Base-by-base conservation (phyloP, 2,888 invertebrate species). In the Anthophora plumipes region DNA sequence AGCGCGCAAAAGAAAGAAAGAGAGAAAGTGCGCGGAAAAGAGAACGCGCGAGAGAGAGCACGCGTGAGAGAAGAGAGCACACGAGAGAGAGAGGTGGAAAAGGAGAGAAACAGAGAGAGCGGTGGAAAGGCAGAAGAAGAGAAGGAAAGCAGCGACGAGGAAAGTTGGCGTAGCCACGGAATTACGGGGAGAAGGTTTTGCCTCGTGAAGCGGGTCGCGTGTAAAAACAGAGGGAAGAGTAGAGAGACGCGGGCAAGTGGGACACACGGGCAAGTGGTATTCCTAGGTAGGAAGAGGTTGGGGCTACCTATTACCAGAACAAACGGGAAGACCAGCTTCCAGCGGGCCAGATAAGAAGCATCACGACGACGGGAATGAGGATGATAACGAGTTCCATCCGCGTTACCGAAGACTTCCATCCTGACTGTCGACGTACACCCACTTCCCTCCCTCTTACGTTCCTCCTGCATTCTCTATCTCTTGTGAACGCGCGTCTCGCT, bases 261-360 rank as follows among this genome's bases (percentile, higher is more conserved):
- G 77, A 67, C 82, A 67, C 82, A 73, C 68, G 46, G 54, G 80
- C 78, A 73, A 88, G 84, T 85, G 84, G 89, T 80, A 83, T 81
- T 80, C 85, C 73, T 71, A 80, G 77, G 61, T 70, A 82, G 72
- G 80, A 82, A 71, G 80, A 84, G 87, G 87, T 89, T 88, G 73
- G 83, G n/a, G 77, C 88, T 74, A 69, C 67, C 86, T 85, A 89
- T 90, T 90, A 89, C 87, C 82, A 79, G 87, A 87, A 85, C 87
- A 88, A 89, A 89, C 87, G 88, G 85, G 83, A 55, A 78, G 82
- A 80, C 80, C 83, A 84, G 80, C 76, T 77, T 75, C 72, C 68
- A 60, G 50, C 57, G 70, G 69, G 46, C 31, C 46, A 88, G 85
- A 88, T 87, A 88, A 88, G 85, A 86, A 87, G 78, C 78, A 63